Conservation (phyloP, 1,140 invertebrate species). For the Pogonus chalceus region DNA sequence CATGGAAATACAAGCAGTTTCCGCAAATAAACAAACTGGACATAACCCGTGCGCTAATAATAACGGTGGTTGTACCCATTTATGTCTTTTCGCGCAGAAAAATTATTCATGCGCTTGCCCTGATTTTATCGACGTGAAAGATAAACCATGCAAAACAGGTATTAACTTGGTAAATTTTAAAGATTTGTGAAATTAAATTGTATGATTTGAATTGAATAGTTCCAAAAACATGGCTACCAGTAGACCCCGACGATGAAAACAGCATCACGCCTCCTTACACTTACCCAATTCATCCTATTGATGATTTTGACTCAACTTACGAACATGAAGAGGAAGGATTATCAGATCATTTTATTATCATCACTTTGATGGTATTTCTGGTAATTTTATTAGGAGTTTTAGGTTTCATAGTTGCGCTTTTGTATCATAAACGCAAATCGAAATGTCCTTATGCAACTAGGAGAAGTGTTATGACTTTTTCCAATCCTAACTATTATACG, state of each 20-base stretch:
- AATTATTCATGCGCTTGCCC: slow-evolving; percentile 76
- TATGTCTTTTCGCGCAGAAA: slow-evolving; percentile 59
- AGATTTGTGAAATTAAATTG: no score
- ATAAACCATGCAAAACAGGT: slow-evolving; percentile 42
- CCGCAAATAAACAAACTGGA: slow-evolving; percentile 54
- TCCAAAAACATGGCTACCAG: slow-evolving; percentile 21
- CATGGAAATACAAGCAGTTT: slow-evolving; percentile 67
- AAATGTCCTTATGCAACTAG: slow-evolving; percentile 48
- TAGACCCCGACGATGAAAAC: no score
- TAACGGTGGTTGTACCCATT: slow-evolving; percentile 75
- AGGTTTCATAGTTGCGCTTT: slow-evolving; percentile 33
- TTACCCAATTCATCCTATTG: slow-evolving; percentile 8
- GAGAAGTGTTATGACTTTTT: slow-evolving; percentile 58
- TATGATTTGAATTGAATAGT: no score
- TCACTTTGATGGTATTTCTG: slow-evolving; percentile 33
- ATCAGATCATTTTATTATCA: slow-evolving; percentile 22
- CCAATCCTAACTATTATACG: slow-evolving; percentile 71
- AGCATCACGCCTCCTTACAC: no score
- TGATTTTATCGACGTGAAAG: slow-evolving; percentile 50
- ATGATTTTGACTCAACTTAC: slow-evolving; percentile 19
- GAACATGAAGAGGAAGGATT: slow-evolving; percentile 17
- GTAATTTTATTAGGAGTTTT: slow-evolving; percentile 35
- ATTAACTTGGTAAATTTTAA: slow-evolving; percentile 17
- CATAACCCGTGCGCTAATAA: slow-evolving; percentile 68
- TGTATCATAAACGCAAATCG: slow-evolving; percentile 46